phyloP scores from a whole-genome alignment of 1,140 invertebrate species.

The Heliconius nattereri region DNA sequence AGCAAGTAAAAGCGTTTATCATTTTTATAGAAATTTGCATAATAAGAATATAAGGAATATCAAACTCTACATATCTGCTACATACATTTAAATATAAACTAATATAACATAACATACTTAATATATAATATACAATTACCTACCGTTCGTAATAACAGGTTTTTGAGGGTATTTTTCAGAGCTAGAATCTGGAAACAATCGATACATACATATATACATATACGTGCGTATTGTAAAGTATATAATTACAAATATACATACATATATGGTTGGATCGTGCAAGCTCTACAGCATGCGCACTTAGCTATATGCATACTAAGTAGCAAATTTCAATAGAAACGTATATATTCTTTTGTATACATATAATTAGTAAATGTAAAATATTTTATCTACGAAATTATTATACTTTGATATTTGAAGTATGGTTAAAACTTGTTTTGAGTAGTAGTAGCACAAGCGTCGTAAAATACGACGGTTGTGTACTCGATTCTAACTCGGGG shows the following conservation, averaged over 20 bases:
- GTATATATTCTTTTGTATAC: too few relatives aligned
- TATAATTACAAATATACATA: background rate
- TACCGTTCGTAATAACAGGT: constrained; percentile 47
- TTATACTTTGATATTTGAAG: too few relatives aligned
- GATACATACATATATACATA: constrained; percentile 28
- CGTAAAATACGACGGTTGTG: too few relatives aligned
- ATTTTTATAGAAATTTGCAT: too few relatives aligned
- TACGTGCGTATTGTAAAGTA: background rate
- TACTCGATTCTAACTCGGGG: too few relatives aligned
- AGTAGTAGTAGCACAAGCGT: too few relatives aligned
- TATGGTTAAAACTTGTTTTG: too few relatives aligned
- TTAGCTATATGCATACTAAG: background rate
- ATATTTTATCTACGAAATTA: too few relatives aligned
- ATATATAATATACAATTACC: constrained; percentile 33
- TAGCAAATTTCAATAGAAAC: background rate
- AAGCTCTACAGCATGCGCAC: background rate
- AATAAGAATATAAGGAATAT: too few relatives aligned
- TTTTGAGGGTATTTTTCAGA: constrained; percentile 51
- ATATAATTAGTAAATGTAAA: background rate
- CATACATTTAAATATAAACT: too few relatives aligned
- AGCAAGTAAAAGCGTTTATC: too few relatives aligned
- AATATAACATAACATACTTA: background rate
- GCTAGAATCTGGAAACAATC: constrained; percentile 51
- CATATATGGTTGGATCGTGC: background rate
- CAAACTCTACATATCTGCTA: too few relatives aligned